These are phyloP conservation scores for Melanogrammus aeglefinus DNA, from an alignment of 2,797 vertebrate genomes.

Conservation along the genomic window DNA sequence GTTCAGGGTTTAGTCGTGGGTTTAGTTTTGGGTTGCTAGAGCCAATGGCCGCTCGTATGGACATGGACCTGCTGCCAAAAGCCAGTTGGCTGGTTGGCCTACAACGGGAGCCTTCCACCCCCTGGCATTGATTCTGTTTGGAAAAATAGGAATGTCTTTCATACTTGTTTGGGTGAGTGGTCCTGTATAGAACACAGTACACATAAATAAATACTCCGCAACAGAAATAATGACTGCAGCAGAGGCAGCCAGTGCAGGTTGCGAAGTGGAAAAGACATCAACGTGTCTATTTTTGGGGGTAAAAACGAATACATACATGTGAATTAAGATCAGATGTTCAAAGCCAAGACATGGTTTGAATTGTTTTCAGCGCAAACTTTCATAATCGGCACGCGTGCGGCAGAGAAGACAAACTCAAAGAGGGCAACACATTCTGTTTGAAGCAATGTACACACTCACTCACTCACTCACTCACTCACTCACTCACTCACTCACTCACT, in stretches of 20 bases:
- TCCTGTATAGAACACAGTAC: slow-evolving; percentile 18
- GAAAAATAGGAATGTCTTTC: slow-evolving; percentile 39
- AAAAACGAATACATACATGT: slow-evolving; percentile 13
- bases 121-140: slow-evolving; percentile 8
- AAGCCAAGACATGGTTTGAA: background rate
- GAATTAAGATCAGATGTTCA: slow-evolving; percentile 13
- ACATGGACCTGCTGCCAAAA: background rate
- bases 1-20: background rate
- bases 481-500: too few species aligned
- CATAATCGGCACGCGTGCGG: background rate
- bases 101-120: slow-evolving; percentile 11
- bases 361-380: background rate
- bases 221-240: slow-evolving; percentile 28
- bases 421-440: background rate
- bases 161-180: slow-evolving; percentile 15
- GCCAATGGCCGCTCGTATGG: background rate
- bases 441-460: background rate
- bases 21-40: background rate
- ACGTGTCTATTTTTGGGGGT: slow-evolving; percentile 13
- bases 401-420: background rate
- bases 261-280: slow-evolving; percentile 25
- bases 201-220: slow-evolving; percentile 32
- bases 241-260: slow-evolving; percentile 25
- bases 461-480: background rate
- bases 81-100: slow-evolving; percentile 1